phyloP scores from a whole-genome alignment of 2,113 vertebrate genomes.

The Syngnathus scovelli region DNA sequence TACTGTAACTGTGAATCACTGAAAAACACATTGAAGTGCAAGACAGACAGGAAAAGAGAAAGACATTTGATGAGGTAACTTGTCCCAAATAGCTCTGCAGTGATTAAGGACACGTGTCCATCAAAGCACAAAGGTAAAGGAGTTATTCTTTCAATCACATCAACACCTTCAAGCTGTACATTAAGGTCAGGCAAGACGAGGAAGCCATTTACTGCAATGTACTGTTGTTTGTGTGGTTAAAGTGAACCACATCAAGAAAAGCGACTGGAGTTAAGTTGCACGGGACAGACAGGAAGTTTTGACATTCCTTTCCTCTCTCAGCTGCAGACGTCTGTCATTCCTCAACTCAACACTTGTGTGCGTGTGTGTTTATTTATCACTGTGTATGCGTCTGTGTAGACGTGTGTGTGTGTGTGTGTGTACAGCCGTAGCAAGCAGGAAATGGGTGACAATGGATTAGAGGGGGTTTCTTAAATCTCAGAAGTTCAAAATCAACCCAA shows the following conservation, averaged over 20 bases:
- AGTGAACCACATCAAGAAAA: conserved; percentile 16
- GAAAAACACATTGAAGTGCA: conserved; percentile 51
- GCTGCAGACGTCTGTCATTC: conserved; percentile 90
- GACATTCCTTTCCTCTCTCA: conserved; percentile 81
- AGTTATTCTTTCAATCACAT: conserved; percentile 50
- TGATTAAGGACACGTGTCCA: conserved; percentile 38
- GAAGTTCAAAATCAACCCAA: conserved; percentile 1
- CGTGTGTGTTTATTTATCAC: conserved; percentile 35
- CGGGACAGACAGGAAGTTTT: conserved; percentile 82
- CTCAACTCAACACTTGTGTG: conserved; percentile 77
- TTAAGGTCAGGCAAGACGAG: conserved; percentile 39
- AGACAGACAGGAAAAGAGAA: conserved; percentile 44
- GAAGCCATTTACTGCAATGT: conserved; percentile 42
- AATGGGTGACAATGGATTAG: conserved; percentile 44
- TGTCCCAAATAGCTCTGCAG: conserved; percentile 49
- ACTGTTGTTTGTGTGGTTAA: conserved; percentile 36
- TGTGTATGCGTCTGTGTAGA: conserved; percentile 61
- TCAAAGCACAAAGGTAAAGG: conserved; percentile 47
- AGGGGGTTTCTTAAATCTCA: conserved; percentile 5
- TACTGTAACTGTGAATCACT: conserved; percentile 70
- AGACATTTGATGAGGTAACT: conserved; percentile 48
- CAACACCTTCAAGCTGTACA: conserved; percentile 26
- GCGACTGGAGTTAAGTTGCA: conserved; percentile 20
- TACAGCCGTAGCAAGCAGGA: conserved; percentile 33
- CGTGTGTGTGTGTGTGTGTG: neutral